Base-by-base conservation (phyloP, 2,797 vertebrate species). In the Dallia pectoralis region DNA sequence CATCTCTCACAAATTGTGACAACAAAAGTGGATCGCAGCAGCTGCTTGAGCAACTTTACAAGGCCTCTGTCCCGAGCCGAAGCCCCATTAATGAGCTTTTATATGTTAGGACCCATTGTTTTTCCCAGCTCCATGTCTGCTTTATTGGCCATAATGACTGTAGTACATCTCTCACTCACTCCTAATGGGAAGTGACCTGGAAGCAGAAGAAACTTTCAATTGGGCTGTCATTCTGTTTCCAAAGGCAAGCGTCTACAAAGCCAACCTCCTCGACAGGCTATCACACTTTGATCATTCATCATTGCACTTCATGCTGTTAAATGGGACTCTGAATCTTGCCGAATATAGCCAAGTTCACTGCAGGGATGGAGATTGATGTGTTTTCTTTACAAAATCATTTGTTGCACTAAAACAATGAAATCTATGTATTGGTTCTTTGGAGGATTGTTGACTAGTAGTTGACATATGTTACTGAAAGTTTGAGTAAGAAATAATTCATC, bases 61-160 rank as follows among this genome's bases (percentile, higher is more conserved):
- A 32, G 53, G 62, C 62, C 22, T 4, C 22, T 1, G 18, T 48
- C 44, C 59, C 36, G 11, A 48, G 22, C 47, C 74, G 40, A 36
- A 64, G 44, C 25, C 3, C n/a, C 67, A 33, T 66, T 36, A 48
- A 63, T 44, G 25, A 44, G 11, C 32, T 65, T 48, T 73, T 67
- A 36, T 33, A 66, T n/a, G 32, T 66, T 66, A 12, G 32, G 32
- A 18, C 32, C 64, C 9, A 16, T 68, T 82, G 77, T 53, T 73
- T 69, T 71, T 76, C 62, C 76, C 64, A 27, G 53, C 22, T 79
- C 18, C 9, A 67, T 80, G 74, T 84, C 85, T 65, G 79, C 32
- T 67, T 81, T 83, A 59, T 73, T 56, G 77, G 74, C 72, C 47
- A 36, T 71, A 59, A 77, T 59, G 27, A 27, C 48, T 70, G 76